These are phyloP conservation scores for Artibeus lituratus DNA, from an alignment of 2,797 vertebrate genomes.

Conservation along the genomic window DNA sequence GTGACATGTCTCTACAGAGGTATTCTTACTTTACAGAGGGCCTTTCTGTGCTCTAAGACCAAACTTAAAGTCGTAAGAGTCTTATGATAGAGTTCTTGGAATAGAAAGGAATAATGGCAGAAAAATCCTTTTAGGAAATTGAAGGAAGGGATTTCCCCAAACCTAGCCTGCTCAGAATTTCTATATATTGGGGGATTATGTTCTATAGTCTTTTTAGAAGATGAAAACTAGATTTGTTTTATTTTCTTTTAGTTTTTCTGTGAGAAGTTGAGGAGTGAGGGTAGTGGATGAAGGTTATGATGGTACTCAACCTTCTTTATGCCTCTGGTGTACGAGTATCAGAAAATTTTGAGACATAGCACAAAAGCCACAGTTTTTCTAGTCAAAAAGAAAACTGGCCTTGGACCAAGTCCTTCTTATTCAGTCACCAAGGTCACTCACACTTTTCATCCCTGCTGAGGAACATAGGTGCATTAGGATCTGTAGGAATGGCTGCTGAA, in stretches of 20 bases:
- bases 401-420: neutral
- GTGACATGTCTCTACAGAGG: neutral
- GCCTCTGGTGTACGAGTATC: too few relatives aligned
- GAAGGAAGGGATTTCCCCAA: neutral
- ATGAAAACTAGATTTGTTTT: neutral
- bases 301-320: neutral
- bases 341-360: neutral
- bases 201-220: neutral
- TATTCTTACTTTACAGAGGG: neutral
- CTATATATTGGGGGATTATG: neutral
- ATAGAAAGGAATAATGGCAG: neutral
- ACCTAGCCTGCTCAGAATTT: neutral
- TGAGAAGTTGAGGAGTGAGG: neutral
- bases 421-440: neutral
- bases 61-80: neutral
- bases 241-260: neutral
- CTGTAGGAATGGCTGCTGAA: neutral
- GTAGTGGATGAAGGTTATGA: neutral
- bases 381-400: neutral
- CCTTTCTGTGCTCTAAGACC: neutral
- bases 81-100: neutral
- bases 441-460: neutral
- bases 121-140: neutral
- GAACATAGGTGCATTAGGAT: neutral
- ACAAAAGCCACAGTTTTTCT: neutral